Conservation (phyloP, 2,888 invertebrate genomes). For the Cancer borealis region DNA sequence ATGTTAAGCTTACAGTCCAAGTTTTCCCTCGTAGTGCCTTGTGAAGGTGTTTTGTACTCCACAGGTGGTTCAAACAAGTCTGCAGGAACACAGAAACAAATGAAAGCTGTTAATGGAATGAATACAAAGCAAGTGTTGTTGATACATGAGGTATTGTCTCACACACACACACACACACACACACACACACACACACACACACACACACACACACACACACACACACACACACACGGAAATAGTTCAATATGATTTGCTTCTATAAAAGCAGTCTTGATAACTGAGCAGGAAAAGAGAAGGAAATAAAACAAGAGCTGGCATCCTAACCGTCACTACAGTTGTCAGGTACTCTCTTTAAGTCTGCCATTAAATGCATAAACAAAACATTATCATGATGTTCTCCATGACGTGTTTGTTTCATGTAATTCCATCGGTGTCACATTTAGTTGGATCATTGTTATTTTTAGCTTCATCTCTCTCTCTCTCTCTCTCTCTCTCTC, state of each 20-base stretch:
- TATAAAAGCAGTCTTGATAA: neutral
- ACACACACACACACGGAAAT: neutral
- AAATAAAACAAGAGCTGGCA: neutral
- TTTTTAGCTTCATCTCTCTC: neutral
- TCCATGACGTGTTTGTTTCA: neutral
- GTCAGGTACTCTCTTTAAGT: neutral
- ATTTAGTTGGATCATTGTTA: neutral
- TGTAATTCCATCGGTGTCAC: neutral
- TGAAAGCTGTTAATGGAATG: neutral
- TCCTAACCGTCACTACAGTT: neutral
- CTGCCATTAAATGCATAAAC: neutral
- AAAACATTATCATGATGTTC: neutral
- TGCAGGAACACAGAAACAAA: neutral
- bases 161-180: neutral
- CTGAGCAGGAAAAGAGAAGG: neutral
- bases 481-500: slow-evolving; percentile 18
- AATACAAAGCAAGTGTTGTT: neutral
- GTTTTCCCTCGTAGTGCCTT: neutral
- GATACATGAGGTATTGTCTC: neutral
- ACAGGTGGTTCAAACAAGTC: neutral
- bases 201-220: neutral
- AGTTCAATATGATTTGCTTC: neutral
- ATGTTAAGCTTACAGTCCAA: neutral
- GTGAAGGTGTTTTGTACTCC: neutral
- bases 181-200: slow-evolving; percentile 31